Percentiles rank a stretch among this genome's conserved stretches.
Conservation (phyloP, 1,140 invertebrate genomes). For the Diabrotica undecimpunctata region DNA sequence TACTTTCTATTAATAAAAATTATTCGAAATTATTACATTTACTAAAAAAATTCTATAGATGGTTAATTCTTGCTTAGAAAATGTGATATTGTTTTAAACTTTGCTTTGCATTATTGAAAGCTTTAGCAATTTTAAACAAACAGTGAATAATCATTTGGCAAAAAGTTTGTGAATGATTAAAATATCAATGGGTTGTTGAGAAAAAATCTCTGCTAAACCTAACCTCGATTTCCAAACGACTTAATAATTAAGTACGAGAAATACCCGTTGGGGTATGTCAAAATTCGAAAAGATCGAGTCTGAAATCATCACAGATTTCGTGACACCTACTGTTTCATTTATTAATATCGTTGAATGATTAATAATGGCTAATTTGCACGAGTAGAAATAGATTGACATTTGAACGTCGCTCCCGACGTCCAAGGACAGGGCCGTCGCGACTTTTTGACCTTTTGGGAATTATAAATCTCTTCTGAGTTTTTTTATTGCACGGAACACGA, state of each 20-base stretch:
- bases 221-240: neutral
- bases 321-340: slow-evolving; percentile 15
- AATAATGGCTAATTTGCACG: slow-evolving; percentile 25
- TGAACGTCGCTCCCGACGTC: slow-evolving; percentile 7
- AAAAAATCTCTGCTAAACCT: no score
- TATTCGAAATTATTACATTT: no score
- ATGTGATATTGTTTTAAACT: no score
- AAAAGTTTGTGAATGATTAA: no score
- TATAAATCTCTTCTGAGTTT: neutral
- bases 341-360: slow-evolving; percentile 25
- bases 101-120: no score
- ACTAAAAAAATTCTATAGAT: no score
- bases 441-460: slow-evolving; percentile 17
- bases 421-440: neutral
- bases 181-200: no score
- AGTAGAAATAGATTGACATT: slow-evolving; percentile 26
- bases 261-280: neutral
- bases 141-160: no score
- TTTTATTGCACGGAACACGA: no score
- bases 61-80: no score
- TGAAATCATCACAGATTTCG: slow-evolving; percentile 8
- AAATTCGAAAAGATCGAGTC: slow-evolving; percentile 3
- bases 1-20: no score
- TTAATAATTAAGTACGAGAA: neutral
- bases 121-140: no score